A percentile compares a stretch with the other conserved stretches of the same genome.
These are phyloP conservation scores for Chelonus insularis DNA, from an alignment of 1,140 invertebrate genomes.

Conservation along the genomic window DNA sequence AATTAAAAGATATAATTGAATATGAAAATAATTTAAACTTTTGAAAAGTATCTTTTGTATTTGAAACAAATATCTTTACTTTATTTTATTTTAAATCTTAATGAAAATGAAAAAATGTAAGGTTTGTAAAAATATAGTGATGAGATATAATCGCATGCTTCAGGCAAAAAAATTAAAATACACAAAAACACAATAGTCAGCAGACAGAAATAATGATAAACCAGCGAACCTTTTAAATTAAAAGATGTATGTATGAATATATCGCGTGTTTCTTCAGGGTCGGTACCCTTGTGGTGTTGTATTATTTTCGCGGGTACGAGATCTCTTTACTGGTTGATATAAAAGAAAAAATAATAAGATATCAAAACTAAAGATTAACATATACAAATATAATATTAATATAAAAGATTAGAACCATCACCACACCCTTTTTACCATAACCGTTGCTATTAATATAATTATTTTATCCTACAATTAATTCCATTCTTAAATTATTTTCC, in stretches of 20 bases:
- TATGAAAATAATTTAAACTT: too few species aligned
- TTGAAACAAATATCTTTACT: too few species aligned
- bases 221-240: conserved; percentile 45
- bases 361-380: conserved; percentile 38
- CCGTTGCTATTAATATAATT: conserved; percentile 4
- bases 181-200: neutral
- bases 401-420: conserved; percentile 31
- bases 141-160: neutral
- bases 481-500: too few species aligned
- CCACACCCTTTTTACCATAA: conserved; percentile 32
- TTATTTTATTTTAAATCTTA: neutral
- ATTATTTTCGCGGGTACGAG: conserved; percentile 64
- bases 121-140: neutral
- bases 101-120: neutral
- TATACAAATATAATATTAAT: conserved; percentile 3
- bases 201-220: conserved; percentile 28
- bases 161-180: conserved; percentile 2
- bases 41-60: too few species aligned
- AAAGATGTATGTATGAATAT: conserved; percentile 15
- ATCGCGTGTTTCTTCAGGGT: conserved; percentile 48
- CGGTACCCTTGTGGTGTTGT: conserved; percentile 57
- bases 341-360: conserved; percentile 45
- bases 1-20: too few species aligned
- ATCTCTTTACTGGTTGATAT: conserved; percentile 64
- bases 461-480: too few species aligned